Evolutionary conservation across 2,113 vertebrate genomes (phyloP).

Genomic region (Macquaria ambigua): DNA sequence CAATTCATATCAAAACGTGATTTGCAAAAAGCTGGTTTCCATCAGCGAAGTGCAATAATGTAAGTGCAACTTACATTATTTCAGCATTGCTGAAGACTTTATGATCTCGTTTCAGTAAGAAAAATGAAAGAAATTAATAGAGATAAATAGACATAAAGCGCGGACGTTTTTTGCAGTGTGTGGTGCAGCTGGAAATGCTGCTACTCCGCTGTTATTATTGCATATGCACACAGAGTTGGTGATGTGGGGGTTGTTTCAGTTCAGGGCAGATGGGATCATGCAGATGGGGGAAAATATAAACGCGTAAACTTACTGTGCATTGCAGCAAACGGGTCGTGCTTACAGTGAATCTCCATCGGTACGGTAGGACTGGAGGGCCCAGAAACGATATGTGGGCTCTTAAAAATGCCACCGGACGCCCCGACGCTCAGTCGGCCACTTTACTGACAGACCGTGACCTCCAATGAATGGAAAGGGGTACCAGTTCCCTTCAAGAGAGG

Average conservation of each 20-base stretch:
- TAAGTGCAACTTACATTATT: background rate
- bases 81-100: background rate
- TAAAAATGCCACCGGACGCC: conserved; percentile 61
- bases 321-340: conserved; percentile 99
- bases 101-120: background rate
- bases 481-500: conserved; percentile 26
- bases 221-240: conserved; percentile 7
- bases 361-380: conserved; percentile 63
- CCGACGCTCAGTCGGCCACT: conserved; percentile 37
- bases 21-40: background rate
- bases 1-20: background rate
- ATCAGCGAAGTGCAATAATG: background rate
- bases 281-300: conserved; percentile 44
- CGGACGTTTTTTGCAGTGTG: background rate
- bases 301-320: conserved; percentile 95
- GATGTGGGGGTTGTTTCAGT: conserved; percentile 5
- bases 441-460: conserved; percentile 47
- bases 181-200: background rate
- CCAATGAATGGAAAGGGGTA: conserved; percentile 30
- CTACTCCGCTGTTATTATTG: background rate
- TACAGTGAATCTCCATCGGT: conserved; percentile 99
- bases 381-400: conserved; percentile 47
- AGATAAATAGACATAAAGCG: no score
- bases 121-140: no score
- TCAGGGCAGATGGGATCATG: conserved; percentile 44